Evolutionary conservation across 2,888 invertebrate species (phyloP).

Genomic region (Achlya flavicornis): DNA sequence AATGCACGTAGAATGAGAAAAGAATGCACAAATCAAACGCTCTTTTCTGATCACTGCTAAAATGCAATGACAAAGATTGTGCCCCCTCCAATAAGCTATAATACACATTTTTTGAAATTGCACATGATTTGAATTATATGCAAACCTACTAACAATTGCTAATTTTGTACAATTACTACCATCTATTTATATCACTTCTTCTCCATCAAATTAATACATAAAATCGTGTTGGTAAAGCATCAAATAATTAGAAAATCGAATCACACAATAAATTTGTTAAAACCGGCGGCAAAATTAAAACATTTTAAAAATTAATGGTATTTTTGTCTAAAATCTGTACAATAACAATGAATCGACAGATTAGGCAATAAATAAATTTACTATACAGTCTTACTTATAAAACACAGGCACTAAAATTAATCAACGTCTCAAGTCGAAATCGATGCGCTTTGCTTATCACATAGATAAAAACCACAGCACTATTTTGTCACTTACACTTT

Average conservation of each 20-base stretch:
- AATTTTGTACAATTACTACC: conserved; percentile 79
- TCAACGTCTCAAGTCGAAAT: conserved; percentile 59
- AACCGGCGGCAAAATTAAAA: conserved; percentile 69
- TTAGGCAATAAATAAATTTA: conserved; percentile 80
- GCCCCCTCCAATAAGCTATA: conserved; percentile 63
- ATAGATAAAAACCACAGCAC: conserved; percentile 82
- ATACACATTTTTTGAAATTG: conserved; percentile 71
- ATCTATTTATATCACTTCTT: conserved; percentile 74
- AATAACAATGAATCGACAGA: conserved; percentile 72
- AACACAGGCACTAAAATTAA: conserved; percentile 62
- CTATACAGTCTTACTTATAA: conserved; percentile 79
- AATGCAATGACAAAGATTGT: conserved; percentile 77
- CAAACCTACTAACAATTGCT: conserved; percentile 74
- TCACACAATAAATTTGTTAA: conserved; percentile 58
- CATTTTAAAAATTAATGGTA: conserved; percentile 75
- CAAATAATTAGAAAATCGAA: conserved; percentile 71
- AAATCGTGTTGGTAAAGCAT: conserved; percentile 57
- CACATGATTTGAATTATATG: conserved; percentile 79
- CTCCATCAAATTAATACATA: conserved; percentile 64
- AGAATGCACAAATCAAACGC: conserved; percentile 74
- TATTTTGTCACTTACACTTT: conserved; percentile 80
- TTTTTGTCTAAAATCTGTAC: conserved; percentile 72
- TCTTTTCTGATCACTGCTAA: conserved; percentile 73
- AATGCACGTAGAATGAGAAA: conserved; percentile 80
- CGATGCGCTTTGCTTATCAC: conserved; percentile 78